A percentile compares a stretch with the other conserved stretches of the same genome.
These are phyloP conservation scores for Venustaconcha ellipsiformis DNA, from an alignment of 1,140 invertebrate species.

Conservation along the genomic window DNA sequence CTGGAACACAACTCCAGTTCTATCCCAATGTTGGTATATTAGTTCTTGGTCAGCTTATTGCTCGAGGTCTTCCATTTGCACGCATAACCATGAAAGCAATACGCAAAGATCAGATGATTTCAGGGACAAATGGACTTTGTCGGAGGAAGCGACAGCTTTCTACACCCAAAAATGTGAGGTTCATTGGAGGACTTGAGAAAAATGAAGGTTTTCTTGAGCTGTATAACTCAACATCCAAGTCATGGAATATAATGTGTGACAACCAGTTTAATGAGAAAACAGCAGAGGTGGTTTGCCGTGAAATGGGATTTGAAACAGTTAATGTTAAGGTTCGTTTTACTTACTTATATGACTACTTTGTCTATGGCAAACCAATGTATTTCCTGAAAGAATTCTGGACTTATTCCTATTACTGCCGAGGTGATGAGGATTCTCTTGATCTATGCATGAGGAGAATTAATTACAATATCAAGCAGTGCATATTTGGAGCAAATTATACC, in stretches of 20 bases:
- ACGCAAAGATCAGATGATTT: no score
- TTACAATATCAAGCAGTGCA: slow-evolving; percentile 63
- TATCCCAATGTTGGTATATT: slow-evolving; percentile 97
- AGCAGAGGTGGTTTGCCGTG: slow-evolving; percentile 84
- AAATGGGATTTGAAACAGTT: slow-evolving; percentile 90
- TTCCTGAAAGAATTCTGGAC: slow-evolving; percentile 83
- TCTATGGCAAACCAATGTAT: slow-evolving; percentile 67
- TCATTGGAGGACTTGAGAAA: slow-evolving; percentile 45
- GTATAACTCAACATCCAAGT: slow-evolving; percentile 93
- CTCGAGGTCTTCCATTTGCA: slow-evolving; percentile 77
- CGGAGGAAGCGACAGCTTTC: slow-evolving; percentile 20
- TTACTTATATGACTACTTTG: slow-evolving; percentile 62
- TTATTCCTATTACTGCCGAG: slow-evolving; percentile 86
- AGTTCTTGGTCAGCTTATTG: slow-evolving; percentile 91
- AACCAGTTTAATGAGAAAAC: slow-evolving; percentile 80
- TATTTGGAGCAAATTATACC: slow-evolving; percentile 84
- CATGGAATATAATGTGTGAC: slow-evolving; percentile 98
- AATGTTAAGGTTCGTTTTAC: slow-evolving; percentile 76
- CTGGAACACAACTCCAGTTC: slow-evolving; percentile 94
- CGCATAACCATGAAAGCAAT: no score
- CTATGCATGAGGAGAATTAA: slow-evolving; percentile 84
- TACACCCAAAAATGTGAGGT: slow-evolving; percentile 17
- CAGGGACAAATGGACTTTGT: slow-evolving; percentile 15
- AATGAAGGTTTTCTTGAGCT: slow-evolving; percentile 88
- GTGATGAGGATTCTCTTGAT: slow-evolving; percentile 85